Evolutionary conservation across 2,797 vertebrate species (phyloP).

Genomic region (Myiothlypis chrysogaster): DNA sequence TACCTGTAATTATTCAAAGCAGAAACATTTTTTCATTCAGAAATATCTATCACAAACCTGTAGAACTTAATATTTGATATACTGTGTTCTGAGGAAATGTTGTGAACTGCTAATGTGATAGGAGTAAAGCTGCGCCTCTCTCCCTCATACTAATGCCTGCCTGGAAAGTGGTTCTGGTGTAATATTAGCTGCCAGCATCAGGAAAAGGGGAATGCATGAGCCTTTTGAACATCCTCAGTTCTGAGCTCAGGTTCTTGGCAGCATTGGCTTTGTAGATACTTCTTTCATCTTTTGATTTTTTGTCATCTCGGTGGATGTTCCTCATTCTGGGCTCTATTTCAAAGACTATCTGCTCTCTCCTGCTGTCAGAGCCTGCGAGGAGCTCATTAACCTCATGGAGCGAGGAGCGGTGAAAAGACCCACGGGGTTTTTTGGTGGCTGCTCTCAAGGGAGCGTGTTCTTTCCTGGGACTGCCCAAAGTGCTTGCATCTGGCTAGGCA

Average conservation of each 20-base stretch:
- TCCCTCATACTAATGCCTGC: rapidly evolving
- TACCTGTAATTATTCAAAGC: neutral
- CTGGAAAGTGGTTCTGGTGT: neutral
- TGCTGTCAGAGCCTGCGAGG: neutral
- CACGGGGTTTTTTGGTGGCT: neutral
- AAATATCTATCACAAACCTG: neutral
- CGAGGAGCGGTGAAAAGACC: neutral
- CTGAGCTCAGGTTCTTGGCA: neutral
- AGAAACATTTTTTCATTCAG: neutral
- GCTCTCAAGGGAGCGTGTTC: neutral
- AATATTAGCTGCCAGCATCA: neutral
- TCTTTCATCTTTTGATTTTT: neutral
- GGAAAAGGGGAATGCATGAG: neutral
- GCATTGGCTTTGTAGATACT: neutral
- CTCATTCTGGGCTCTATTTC: neutral
- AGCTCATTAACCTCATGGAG: neutral
- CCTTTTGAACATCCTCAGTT: neutral
- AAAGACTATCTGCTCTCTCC: neutral
- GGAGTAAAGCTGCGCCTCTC: neutral
- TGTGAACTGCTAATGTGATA: neutral
- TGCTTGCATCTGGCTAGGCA: neutral
- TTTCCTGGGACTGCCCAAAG: neutral
- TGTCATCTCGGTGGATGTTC: neutral
- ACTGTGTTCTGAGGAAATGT: neutral
- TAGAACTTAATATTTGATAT: neutral